Evolutionary conservation across 2,888 invertebrate genomes (phyloP).

Genomic region (Drosophila yooni): DNA sequence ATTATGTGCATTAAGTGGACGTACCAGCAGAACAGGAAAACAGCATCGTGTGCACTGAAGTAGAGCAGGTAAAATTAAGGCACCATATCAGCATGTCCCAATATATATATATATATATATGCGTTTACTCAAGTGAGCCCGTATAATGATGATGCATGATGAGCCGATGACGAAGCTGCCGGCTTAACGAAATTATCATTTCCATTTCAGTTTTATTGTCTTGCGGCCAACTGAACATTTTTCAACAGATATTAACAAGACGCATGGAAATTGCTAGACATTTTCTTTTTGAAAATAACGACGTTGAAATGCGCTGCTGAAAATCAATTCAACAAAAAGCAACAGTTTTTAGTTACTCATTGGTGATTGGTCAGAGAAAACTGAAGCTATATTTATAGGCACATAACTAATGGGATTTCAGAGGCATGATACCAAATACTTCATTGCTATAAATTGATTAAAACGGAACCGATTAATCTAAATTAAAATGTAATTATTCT

Average conservation of each 20-base stretch:
- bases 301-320: conserved; percentile 4
- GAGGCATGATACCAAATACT: not conserved
- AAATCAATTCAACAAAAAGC: not conserved
- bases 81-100: conserved; percentile 25
- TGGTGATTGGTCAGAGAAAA: no score
- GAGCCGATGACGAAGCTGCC: conserved; percentile 30
- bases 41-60: conserved; percentile 26
- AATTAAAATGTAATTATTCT: no score
- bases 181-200: conserved; percentile 78
- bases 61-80: conserved; percentile 21
- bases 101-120: not conserved
- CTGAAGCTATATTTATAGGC: no score
- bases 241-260: conserved; percentile 36
- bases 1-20: conserved; percentile 63
- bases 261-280: conserved; percentile 1
- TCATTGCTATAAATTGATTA: not conserved
- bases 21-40: conserved; percentile 19
- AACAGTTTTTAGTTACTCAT: not conserved
- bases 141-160: conserved; percentile 8
- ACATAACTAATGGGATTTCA: not conserved
- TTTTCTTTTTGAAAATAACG: conserved; percentile 1
- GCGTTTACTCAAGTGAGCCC: conserved; percentile 28
- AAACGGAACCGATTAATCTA: not conserved
- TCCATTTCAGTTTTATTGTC: conserved; percentile 64
- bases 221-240: conserved; percentile 43